phyloP scores from a whole-genome alignment of 2,797 vertebrate species.

The Cossypha polioptera region DNA sequence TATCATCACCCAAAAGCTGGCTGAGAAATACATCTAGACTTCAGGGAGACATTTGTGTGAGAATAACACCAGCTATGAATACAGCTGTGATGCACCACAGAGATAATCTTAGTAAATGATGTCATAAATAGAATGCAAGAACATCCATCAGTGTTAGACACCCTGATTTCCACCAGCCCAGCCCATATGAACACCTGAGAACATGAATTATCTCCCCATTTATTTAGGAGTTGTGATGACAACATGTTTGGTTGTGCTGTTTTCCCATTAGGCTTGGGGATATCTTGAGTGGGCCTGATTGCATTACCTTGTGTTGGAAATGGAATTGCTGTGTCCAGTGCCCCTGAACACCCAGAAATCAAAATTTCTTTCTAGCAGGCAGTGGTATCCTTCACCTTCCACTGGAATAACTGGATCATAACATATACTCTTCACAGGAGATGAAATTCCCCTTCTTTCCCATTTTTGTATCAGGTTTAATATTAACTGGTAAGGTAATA shows the following conservation, averaged over 20 bases:
- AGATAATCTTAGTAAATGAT: neutral
- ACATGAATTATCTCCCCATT: neutral
- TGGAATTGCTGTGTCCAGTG: neutral
- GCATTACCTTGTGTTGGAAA: neutral
- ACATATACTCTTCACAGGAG: neutral
- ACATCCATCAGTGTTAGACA: fast-evolving
- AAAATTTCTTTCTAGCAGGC: neutral
- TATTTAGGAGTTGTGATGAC: neutral
- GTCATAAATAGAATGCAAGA: neutral
- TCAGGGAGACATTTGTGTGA: neutral
- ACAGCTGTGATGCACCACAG: neutral
- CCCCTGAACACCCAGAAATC: neutral
- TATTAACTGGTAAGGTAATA: neutral
- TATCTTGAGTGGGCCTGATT: neutral
- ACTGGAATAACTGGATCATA: neutral
- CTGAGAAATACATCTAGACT: neutral
- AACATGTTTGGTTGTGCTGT: neutral
- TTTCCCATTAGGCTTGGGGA: neutral
- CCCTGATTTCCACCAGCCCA: neutral
- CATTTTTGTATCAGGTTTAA: neutral
- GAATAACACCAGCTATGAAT: neutral
- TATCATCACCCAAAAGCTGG: neutral
- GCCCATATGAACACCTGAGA: neutral
- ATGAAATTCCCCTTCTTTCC: neutral
- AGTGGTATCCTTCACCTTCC: neutral